phyloP scores from a whole-genome alignment of 2,888 invertebrate species.

The Oscheius sp. region DNA sequence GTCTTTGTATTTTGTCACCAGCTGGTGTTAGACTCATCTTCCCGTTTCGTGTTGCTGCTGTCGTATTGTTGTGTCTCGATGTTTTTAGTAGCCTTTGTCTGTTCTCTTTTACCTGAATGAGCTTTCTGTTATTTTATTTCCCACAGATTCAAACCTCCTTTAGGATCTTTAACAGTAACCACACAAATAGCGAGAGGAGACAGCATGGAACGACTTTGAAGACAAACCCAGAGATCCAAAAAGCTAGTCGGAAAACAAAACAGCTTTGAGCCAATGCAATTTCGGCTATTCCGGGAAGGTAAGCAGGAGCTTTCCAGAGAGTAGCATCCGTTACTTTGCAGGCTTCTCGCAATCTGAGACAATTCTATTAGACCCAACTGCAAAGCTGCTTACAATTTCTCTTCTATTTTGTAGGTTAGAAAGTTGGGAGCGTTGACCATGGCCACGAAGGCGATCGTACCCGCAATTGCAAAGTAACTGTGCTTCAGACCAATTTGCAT shows the following conservation, averaged over 20 bases:
- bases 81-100: constrained; percentile 60
- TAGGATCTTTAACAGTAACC: constrained; percentile 75
- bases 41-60: constrained; percentile 26
- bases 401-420: constrained; percentile 70
- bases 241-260: constrained; percentile 68
- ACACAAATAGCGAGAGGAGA: constrained; percentile 75
- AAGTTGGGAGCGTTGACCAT: constrained; percentile 71
- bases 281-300: constrained; percentile 70
- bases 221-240: constrained; percentile 71
- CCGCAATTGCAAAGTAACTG: constrained; percentile 69
- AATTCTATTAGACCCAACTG: constrained; percentile 1
- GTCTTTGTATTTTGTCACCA: constrained; percentile 36
- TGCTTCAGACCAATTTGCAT: constrained; percentile 68
- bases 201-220: constrained; percentile 75
- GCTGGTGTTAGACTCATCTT: constrained; percentile 28
- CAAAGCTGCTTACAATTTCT: constrained; percentile 43
- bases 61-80: constrained; percentile 34
- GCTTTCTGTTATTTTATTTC: background rate
- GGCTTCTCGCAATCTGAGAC: constrained; percentile 54
- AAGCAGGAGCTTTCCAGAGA: constrained; percentile 55
- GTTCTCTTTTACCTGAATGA: constrained; percentile 63
- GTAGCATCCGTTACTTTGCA: constrained; percentile 55
- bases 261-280: constrained; percentile 65
- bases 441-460: constrained; percentile 60
- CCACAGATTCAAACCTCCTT: constrained; percentile 39